Evolutionary conservation across 2,797 vertebrate genomes (phyloP).

Genomic region (Gorsachius magnificus): DNA sequence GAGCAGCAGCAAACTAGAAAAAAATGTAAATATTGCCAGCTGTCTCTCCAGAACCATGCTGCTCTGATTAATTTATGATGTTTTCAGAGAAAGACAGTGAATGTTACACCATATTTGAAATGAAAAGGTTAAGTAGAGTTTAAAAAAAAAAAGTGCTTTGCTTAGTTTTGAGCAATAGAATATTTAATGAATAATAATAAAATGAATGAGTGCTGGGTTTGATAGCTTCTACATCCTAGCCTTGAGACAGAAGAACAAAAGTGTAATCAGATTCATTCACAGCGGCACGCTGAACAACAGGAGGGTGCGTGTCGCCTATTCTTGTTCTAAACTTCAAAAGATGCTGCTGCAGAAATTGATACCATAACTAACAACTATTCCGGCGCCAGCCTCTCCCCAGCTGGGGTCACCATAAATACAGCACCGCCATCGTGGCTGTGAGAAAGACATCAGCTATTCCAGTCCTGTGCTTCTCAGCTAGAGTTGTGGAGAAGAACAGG

Average conservation of each 20-base stretch:
- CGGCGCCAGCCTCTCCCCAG: not conserved
- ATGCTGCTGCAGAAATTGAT: slow-evolving; percentile 5
- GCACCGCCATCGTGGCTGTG: not conserved
- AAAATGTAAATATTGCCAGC: slow-evolving; percentile 45
- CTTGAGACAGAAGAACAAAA: slow-evolving; percentile 13
- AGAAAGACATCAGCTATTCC: not conserved
- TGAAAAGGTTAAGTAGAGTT: slow-evolving; percentile 58
- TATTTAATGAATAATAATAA: slow-evolving; percentile 47
- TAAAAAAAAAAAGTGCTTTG: not conserved
- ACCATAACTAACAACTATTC: not conserved
- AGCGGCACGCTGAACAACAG: not conserved
- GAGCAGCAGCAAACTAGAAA: slow-evolving; percentile 18
- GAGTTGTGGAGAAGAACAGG: not conserved
- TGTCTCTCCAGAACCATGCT: not conserved
- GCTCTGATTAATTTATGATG: slow-evolving; percentile 60
- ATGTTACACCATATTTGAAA: slow-evolving; percentile 31
- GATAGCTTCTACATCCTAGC: slow-evolving; percentile 1
- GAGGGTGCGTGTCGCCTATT: not conserved
- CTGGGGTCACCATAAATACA: not conserved
- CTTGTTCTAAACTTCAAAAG: not conserved
- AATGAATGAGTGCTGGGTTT: not conserved
- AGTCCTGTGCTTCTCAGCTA: not conserved
- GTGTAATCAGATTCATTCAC: not conserved
- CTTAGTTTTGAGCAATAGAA: slow-evolving; percentile 19
- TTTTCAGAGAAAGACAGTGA: slow-evolving; percentile 43